Conservation (phyloP, 2,797 vertebrate genomes). For the Emydoidea blandingii region DNA sequence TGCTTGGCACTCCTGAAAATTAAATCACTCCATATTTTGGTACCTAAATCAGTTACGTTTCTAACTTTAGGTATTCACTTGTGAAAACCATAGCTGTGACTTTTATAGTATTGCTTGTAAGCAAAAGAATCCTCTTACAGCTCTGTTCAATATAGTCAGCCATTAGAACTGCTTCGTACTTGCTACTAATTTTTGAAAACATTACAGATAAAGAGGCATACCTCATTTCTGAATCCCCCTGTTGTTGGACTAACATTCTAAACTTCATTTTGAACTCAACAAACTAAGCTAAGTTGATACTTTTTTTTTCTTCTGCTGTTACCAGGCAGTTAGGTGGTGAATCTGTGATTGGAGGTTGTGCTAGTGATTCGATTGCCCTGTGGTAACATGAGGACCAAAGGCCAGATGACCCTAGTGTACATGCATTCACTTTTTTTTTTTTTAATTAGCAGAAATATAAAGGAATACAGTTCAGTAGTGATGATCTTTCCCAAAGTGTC, state of each 20-base stretch:
- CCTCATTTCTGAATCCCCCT: background rate
- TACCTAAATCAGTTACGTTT: no score
- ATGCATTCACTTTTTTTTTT: fast-evolving
- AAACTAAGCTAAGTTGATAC: background rate
- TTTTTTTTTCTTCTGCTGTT: background rate
- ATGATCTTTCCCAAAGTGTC: background rate
- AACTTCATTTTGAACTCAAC: background rate
- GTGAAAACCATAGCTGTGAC: background rate
- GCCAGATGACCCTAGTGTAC: background rate
- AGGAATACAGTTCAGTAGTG: background rate
- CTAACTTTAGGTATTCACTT: no score
- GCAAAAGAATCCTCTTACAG: background rate
- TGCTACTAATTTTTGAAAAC: background rate
- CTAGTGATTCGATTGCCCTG: background rate
- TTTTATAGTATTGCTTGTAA: background rate
- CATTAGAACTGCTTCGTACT: background rate
- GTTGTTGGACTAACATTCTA: background rate
- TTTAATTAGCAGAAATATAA: background rate
- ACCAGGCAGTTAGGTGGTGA: background rate
- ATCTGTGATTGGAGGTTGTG: background rate
- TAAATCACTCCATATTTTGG: background rate
- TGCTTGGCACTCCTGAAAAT: background rate
- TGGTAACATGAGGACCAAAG: background rate
- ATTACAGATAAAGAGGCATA: background rate
- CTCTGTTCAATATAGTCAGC: background rate